Percentiles rank a stretch among this genome's conserved stretches.
These are phyloP conservation scores for Pantherophis alleghaniensis DNA, from an alignment of 2,797 vertebrate species.

Conservation along the genomic window DNA sequence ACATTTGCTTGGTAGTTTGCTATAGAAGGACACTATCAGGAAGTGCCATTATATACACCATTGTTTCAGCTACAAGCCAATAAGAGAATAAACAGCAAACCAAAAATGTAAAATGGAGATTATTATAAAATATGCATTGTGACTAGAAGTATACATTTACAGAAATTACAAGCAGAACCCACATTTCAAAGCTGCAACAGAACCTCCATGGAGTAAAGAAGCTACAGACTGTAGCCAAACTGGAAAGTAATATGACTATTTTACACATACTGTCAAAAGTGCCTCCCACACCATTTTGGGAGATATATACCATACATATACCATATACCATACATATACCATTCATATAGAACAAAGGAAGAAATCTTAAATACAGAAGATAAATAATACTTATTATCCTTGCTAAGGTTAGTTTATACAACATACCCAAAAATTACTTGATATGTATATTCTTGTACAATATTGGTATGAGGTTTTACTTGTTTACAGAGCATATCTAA, in stretches of 20 bases:
- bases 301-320: no score
- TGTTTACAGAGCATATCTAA: neutral
- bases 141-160: fast-evolving
- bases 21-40: conserved; percentile 46
- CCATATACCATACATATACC: neutral
- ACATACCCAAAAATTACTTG: neutral
- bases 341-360: neutral
- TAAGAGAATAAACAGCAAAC: neutral
- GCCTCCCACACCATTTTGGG: neutral
- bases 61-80: conserved; percentile 27
- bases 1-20: conserved; percentile 12
- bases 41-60: conserved; percentile 33
- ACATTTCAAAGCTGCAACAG: neutral
- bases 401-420: neutral
- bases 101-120: fast-evolving
- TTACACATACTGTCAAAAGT: neutral
- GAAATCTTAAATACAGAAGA: neutral
- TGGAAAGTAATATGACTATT: neutral
- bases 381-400: neutral
- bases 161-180: neutral
- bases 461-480: neutral
- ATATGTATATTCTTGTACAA: neutral
- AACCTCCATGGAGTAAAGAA: neutral
- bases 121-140: fast-evolving
- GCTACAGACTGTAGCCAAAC: neutral